Conservation (phyloP, 23 tunicate genomes). For the Aplidium turbinatum region DNA sequence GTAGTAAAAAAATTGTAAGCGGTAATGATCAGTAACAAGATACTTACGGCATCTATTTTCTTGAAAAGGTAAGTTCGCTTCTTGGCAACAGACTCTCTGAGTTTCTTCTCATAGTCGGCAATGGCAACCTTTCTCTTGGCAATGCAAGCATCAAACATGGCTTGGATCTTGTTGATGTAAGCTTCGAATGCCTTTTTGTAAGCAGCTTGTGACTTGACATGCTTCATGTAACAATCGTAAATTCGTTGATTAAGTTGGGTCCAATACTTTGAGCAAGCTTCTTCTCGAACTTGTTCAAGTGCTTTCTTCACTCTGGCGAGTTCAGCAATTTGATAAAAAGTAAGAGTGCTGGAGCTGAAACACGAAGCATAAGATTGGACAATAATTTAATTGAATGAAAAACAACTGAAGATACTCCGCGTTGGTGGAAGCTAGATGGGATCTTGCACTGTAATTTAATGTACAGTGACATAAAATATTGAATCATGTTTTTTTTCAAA, state of each 20-base stretch:
- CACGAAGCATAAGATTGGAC: not conserved
- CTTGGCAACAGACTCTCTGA: too few species aligned
- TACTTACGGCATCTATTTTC: too few species aligned
- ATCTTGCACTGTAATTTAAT: too few species aligned
- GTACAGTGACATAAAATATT: too few species aligned
- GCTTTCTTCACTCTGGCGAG: conserved; percentile 23
- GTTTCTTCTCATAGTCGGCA: conserved; percentile 51
- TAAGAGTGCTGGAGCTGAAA: not conserved
- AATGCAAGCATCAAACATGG: conserved; percentile 32
- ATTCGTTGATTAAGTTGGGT: conserved; percentile 7
- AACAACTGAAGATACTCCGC: not conserved
- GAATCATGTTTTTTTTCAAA: too few species aligned
- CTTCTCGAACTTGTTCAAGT: conserved; percentile 8
- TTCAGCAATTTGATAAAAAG: not conserved
- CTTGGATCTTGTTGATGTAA: conserved; percentile 1
- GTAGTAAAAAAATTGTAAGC: too few species aligned
- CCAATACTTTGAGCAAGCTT: conserved; percentile 20
- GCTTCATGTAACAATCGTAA: not conserved
- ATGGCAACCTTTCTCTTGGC: conserved; percentile 47
- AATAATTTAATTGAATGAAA: not conserved
- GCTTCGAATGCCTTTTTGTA: conserved; percentile 10
- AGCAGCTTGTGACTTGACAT: conserved; percentile 10
- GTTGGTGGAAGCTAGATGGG: too few species aligned
- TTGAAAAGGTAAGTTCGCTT: too few species aligned
- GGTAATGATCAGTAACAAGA: too few species aligned